These are phyloP conservation scores for Aspidoscelis tigris DNA, from an alignment of 2,113 vertebrate genomes.

Conservation along the genomic window DNA sequence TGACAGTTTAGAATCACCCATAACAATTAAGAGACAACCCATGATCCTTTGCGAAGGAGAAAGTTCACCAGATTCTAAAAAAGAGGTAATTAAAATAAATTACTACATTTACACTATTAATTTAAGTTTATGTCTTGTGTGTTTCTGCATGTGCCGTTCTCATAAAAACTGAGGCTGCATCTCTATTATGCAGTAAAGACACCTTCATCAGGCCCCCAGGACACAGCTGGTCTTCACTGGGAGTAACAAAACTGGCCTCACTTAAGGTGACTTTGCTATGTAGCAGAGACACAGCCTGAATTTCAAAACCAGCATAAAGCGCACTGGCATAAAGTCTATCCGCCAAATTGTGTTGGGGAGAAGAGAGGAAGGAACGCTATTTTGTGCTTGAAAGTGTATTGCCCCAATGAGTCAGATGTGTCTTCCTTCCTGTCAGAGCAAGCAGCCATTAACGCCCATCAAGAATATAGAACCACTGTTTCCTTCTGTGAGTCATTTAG, in stretches of 20 bases:
- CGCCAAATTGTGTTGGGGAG: background rate
- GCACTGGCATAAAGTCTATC: background rate
- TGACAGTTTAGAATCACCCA: slow-evolving; percentile 49
- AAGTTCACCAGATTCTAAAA: slow-evolving; percentile 53
- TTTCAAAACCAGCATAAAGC: background rate
- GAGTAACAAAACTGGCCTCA: too few species aligned
- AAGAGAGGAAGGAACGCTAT: background rate
- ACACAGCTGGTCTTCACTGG: too few species aligned
- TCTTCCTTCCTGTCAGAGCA: slow-evolving; percentile 19
- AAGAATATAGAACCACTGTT: background rate
- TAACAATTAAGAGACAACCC: slow-evolving; percentile 61
- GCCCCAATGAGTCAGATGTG: rapidly evolving
- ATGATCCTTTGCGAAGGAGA: slow-evolving; percentile 69
- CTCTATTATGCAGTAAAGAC: background rate
- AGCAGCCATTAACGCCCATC: background rate
- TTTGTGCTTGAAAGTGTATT: background rate
- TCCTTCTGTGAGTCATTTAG: background rate
- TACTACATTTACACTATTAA: slow-evolving; percentile 30
- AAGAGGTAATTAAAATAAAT: slow-evolving; percentile 82
- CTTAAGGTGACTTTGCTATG: too few species aligned
- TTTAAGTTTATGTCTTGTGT: slow-evolving; percentile 29
- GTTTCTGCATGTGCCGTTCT: slow-evolving; percentile 13
- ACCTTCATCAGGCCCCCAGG: too few species aligned
- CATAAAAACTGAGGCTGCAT: background rate
- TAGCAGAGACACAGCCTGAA: background rate